Conservation (phyloP, 1,140 invertebrate genomes). For the Tetranychus cinnabarinus region DNA sequence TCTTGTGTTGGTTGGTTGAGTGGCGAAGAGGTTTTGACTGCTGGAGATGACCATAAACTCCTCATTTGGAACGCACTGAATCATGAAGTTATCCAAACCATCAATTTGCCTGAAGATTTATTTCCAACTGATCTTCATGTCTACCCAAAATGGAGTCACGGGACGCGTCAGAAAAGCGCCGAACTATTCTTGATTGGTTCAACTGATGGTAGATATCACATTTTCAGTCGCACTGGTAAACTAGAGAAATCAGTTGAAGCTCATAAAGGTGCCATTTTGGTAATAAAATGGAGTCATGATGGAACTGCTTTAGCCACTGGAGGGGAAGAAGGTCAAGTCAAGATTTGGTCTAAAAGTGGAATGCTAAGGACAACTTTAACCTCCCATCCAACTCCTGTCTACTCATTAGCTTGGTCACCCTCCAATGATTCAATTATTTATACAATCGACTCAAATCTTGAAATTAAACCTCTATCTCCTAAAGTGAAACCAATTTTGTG, state of each 20-base stretch:
- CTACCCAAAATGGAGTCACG: conserved; percentile 32
- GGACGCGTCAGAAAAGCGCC: conserved; percentile 44
- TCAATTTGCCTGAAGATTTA: conserved; percentile 52
- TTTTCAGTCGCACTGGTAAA: conserved; percentile 61
- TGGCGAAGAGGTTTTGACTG: conserved; percentile 72
- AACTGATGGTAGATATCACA: conserved; percentile 64
- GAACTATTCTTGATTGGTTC: conserved; percentile 67
- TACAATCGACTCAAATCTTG: conserved; percentile 50
- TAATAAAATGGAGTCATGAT: conserved; percentile 62
- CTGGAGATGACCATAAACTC: conserved; percentile 71
- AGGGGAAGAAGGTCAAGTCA: conserved; percentile 60
- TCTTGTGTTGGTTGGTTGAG: conserved; percentile 74
- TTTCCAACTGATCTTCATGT: conserved; percentile 71
- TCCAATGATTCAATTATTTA: conserved; percentile 61
- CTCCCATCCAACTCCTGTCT: conserved; percentile 43
- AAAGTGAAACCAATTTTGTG: conserved; percentile 70
- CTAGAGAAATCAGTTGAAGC: conserved; percentile 79
- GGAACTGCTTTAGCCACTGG: conserved; percentile 69
- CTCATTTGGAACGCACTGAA: conserved; percentile 62
- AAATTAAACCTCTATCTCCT: conserved; percentile 70
- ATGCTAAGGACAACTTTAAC: conserved; percentile 75
- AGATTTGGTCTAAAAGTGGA: conserved; percentile 87
- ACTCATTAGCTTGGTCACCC: conserved; percentile 63
- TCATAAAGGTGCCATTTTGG: conserved; percentile 63
- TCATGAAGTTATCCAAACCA: conserved; percentile 45